phyloP scores from a whole-genome alignment of 2,113 vertebrate species.

The Amazona vittata region DNA sequence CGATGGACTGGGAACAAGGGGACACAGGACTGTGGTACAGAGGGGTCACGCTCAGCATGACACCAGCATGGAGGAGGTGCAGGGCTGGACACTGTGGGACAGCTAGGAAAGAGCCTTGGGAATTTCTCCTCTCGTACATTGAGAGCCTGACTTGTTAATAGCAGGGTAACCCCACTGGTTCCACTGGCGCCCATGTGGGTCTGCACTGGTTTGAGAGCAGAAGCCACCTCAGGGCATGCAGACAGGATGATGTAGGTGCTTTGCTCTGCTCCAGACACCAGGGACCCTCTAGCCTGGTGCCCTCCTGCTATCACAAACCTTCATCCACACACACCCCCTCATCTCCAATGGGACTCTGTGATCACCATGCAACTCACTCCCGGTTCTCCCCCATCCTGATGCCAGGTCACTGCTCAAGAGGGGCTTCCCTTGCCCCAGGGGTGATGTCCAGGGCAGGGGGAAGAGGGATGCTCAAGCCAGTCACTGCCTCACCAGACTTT shows the following conservation, averaged over 20 bases:
- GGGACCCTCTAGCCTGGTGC: not conserved
- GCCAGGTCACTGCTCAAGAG: not conserved
- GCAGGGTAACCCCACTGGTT: rapidly evolving
- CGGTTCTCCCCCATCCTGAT: not conserved
- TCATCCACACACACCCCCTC: not conserved
- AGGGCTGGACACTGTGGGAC: not conserved
- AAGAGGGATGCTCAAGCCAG: not conserved
- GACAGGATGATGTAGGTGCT: not conserved
- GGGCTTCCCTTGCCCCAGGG: not conserved
- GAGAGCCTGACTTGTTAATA: not conserved
- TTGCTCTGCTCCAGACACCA: not conserved
- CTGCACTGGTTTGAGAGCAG: not conserved
- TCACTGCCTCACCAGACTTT: not conserved
- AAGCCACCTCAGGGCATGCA: not conserved
- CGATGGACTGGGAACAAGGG: not conserved
- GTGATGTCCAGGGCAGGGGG: not conserved
- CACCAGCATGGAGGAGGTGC: not conserved
- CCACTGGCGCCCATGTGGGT: not conserved
- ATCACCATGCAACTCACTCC: rapidly evolving
- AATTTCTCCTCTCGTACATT: not conserved
- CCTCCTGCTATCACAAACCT: not conserved
- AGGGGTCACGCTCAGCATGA: not conserved
- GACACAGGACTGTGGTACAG: not conserved
- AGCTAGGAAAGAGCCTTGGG: not conserved
- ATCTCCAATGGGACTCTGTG: rapidly evolving